Base-by-base conservation (phyloP, 2,113 vertebrate genomes). In the Phylloscopus trochilus region DNA sequence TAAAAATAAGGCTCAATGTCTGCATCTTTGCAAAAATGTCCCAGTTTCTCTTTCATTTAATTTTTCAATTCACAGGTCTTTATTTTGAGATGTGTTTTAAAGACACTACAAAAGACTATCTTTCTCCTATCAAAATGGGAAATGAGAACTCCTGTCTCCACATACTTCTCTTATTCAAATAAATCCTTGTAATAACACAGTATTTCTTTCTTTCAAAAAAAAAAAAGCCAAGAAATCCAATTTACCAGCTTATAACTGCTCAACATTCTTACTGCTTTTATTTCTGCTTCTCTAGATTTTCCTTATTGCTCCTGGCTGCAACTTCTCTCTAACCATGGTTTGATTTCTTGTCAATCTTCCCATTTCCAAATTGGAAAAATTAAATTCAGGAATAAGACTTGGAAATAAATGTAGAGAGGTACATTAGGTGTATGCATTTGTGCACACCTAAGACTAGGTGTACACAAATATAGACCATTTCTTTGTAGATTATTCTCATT, bases 251-350 rank as follows among this genome's bases (percentile, higher is more conserved):
- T 79, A 22, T 26, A 94, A 72, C n/a, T 69, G 28, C 20, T 93
- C 58, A 82, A 66, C 19, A n/a, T 30, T 69, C 26, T 62, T 30
- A 74, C 26, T 62, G 59, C 35, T 85, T 76, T 73, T 13, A 28
- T 88, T 96, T 87, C 51, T 80, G 51, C 33, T 92, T 76, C 28
- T 77, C 55, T 43, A 46, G 46, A 80, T 93, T 88, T 86, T 81
- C 47, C 43, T 35, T 80, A 53, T 23, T 77, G n/a, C 15, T 77
- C 7, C 39, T 86, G 37, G 43, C 51, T 83, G 19, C 55, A 84
- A 56, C 6, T 90, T 7, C 66, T 77, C 51, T 66, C 49, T 73
- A 87, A 33, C 43, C 4, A 8, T 14, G 6, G 43, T 55, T 30
- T 67, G 37, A 77, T 70, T 92, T 90, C 66, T 84, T 76, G 80